Percentiles rank a stretch among this genome's conserved stretches.
phyloP scores from a whole-genome alignment of 2,113 vertebrate genomes.

The Pelmatolapia mariae region DNA sequence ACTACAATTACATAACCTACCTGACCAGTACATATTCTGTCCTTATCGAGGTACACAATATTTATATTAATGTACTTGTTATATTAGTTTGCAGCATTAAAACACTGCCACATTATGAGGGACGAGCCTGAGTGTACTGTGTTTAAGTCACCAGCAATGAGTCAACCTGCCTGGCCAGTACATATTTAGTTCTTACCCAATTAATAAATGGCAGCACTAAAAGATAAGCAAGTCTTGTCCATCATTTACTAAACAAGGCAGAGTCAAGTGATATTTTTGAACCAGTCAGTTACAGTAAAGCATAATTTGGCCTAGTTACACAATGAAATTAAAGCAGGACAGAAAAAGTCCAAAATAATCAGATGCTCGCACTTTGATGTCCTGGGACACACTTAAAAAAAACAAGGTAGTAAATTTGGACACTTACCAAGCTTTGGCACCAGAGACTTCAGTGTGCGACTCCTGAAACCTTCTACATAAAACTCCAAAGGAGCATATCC shows the following conservation, averaged over 20 bases:
- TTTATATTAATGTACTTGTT: neutral
- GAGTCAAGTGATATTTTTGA: neutral
- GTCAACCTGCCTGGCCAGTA: neutral
- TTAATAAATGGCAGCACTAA: neutral
- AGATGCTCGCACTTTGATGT: neutral
- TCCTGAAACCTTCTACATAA: conserved; percentile 92
- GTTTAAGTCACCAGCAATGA: neutral
- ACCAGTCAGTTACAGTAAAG: neutral
- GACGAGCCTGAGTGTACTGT: neutral
- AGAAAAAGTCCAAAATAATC: neutral
- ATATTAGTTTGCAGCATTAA: neutral
- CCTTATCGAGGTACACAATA: neutral
- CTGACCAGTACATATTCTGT: neutral
- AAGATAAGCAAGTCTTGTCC: neutral
- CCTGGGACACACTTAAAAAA: neutral
- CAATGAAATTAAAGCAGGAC: neutral
- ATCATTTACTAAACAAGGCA: neutral
- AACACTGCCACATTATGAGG: neutral
- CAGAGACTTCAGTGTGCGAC: conserved; percentile 89
- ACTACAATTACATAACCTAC: neutral
- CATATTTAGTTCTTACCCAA: neutral
- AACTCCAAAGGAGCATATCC: conserved; percentile 94
- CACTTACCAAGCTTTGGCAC: conserved; percentile 85
- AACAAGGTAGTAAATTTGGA: neutral
- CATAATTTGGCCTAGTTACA: neutral